phyloP scores from a whole-genome alignment of 2,797 vertebrate species.

The Trematomus bernacchii region DNA sequence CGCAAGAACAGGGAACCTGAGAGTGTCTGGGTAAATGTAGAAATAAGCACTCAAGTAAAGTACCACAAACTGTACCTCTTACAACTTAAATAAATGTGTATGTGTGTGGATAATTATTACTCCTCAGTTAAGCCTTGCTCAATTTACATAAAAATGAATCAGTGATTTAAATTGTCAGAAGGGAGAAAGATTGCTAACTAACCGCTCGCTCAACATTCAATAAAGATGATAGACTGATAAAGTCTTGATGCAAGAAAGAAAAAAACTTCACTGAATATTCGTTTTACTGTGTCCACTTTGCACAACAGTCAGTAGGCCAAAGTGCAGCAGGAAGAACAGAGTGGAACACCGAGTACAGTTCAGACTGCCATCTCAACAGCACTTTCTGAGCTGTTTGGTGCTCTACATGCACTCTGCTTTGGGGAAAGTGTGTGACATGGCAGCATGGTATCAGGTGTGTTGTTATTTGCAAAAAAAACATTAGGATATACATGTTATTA shows the following conservation, averaged over 20 bases:
- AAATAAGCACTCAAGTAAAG: neutral
- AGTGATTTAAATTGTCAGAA: neutral
- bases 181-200: neutral
- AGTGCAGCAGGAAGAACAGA: constrained; percentile 43
- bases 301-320: constrained; percentile 37
- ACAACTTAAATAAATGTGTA: neutral
- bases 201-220: neutral
- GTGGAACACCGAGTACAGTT: constrained; percentile 15
- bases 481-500: neutral
- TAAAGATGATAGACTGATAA: neutral
- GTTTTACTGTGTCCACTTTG: constrained; percentile 42
- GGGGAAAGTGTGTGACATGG: neutral
- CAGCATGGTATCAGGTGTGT: neutral
- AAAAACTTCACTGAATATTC: neutral
- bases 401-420: neutral
- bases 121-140: constrained; percentile 5
- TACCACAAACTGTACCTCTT: neutral
- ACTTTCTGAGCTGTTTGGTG: neutral
- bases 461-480: constrained; percentile 1
- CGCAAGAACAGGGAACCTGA: neutral
- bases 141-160: neutral
- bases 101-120: neutral
- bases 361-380: neutral
- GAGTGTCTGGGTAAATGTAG: neutral
- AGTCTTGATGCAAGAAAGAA: constrained; percentile 1